These are phyloP conservation scores for Hemicordylus capensis DNA, from an alignment of 2,113 vertebrate genomes.

Conservation along the genomic window DNA sequence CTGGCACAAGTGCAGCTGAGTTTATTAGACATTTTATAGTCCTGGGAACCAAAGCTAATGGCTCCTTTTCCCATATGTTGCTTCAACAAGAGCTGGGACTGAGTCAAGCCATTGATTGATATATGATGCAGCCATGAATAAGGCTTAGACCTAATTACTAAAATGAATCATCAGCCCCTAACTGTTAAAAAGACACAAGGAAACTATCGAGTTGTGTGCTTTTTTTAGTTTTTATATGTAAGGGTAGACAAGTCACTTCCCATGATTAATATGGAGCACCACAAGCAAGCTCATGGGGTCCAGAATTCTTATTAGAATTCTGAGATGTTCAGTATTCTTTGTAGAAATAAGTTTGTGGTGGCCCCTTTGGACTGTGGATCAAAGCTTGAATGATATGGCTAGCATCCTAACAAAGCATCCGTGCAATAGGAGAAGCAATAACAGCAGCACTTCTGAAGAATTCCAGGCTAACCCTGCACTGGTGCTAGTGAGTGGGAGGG, in stretches of 20 bases:
- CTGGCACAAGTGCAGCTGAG: conserved; percentile 58
- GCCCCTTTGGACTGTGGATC: neutral
- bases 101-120: conserved; percentile 45
- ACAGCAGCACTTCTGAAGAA: too few relatives aligned
- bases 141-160: conserved; percentile 34
- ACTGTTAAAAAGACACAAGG: conserved; percentile 46
- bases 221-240: neutral
- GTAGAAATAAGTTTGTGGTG: neutral
- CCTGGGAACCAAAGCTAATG: conserved; percentile 68
- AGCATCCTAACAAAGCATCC: too few relatives aligned
- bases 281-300: neutral
- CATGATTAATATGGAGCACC: neutral
- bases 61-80: conserved; percentile 53
- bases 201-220: neutral
- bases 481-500: too few relatives aligned
- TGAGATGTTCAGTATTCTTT: neutral
- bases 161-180: conserved; percentile 61
- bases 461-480: too few relatives aligned
- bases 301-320: neutral
- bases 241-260: neutral
- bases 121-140: conserved; percentile 42
- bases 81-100: conserved; percentile 60
- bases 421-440: too few relatives aligned
- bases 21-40: conserved; percentile 72
- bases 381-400: too few relatives aligned